Evolutionary conservation across 2,113 vertebrate species (phyloP).

Genomic region (Vulpes vulpes): DNA sequence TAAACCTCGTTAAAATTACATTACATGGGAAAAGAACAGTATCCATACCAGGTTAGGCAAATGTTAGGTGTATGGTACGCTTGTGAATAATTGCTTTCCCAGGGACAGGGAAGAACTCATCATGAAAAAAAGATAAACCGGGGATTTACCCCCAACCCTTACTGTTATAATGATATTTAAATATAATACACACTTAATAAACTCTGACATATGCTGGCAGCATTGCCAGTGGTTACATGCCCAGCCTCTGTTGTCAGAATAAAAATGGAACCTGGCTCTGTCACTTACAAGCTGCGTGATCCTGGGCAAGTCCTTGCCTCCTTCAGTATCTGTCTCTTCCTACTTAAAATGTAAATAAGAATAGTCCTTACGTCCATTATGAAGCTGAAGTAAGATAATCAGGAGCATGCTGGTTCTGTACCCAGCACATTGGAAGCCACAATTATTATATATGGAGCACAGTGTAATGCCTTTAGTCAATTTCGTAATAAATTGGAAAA

Average conservation of each 20-base stretch:
- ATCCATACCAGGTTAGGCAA: not conserved
- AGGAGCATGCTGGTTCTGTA: not conserved
- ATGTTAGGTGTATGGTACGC: not conserved
- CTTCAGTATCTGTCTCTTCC: not conserved
- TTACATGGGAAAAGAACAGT: not conserved
- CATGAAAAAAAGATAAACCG: not conserved
- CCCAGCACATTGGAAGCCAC: not conserved
- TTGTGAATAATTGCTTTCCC: not conserved
- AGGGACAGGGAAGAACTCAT: not conserved
- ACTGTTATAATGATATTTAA: not conserved
- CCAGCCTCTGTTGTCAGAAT: not conserved
- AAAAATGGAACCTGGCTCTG: not conserved
- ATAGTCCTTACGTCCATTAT: not conserved
- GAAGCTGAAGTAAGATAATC: not conserved
- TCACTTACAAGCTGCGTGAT: not conserved
- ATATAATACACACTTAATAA: not conserved
- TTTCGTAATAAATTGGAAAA: not conserved
- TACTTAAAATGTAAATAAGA: not conserved
- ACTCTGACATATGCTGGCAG: not conserved
- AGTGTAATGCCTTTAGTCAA: not conserved
- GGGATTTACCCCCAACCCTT: not conserved
- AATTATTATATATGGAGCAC: not conserved
- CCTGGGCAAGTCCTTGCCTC: not conserved
- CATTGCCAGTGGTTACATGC: not conserved
- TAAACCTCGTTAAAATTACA: not conserved